These are phyloP conservation scores for Botia kubotai DNA, from an alignment of 2,797 vertebrate species.

Conservation along the genomic window DNA sequence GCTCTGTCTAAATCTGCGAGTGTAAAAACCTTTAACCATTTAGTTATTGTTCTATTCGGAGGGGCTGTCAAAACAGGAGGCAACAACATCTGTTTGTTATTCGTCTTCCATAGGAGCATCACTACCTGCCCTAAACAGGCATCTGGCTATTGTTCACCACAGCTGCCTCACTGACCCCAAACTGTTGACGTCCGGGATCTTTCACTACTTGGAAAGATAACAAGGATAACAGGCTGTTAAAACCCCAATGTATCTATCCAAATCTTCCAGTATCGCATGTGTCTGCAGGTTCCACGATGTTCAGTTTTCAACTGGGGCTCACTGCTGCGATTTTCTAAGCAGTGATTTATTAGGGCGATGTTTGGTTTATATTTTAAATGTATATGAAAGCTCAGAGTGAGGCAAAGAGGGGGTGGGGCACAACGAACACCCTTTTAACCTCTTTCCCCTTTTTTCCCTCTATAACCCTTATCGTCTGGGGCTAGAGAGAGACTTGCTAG, in stretches of 20 bases:
- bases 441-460: conserved; percentile 1
- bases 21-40: conserved; percentile 11
- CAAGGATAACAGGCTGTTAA: conserved; percentile 41
- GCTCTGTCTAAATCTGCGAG: conserved; percentile 10
- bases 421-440: conserved; percentile 19
- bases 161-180: conserved; percentile 62
- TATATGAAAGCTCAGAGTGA: conserved; percentile 14
- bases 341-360: not conserved
- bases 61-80: conserved; percentile 69
- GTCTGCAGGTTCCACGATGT: not conserved
- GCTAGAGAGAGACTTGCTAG: conserved; percentile 63
- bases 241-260: conserved; percentile 34
- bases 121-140: conserved; percentile 63
- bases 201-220: conserved; percentile 51
- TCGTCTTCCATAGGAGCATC: conserved; percentile 65
- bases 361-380: conserved; percentile 32
- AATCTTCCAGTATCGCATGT: not conserved
- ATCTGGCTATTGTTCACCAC: conserved; percentile 75
- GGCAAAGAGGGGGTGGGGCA: conserved; percentile 17
- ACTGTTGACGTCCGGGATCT: conserved; percentile 44
- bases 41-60: conserved; percentile 54
- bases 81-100: conserved; percentile 77
- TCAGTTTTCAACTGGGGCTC: conserved; percentile 1
- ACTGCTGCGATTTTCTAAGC: conserved; percentile 40
- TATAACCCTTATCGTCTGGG: conserved; percentile 59